Base-by-base conservation (phyloP, 2,888 invertebrate species). In the Apocheima hispidaria region DNA sequence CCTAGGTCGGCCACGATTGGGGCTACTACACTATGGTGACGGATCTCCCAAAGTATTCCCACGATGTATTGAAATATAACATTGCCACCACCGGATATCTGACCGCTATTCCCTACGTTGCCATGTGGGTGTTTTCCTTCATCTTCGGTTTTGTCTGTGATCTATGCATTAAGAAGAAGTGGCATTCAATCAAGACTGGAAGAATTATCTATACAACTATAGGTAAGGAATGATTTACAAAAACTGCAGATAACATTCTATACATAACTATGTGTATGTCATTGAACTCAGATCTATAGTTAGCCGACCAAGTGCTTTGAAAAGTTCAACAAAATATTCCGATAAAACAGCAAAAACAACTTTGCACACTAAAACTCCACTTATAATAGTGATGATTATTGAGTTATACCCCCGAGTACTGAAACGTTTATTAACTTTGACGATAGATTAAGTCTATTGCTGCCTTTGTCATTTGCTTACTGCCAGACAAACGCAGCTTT, bases 1-100 rank as follows among this genome's bases (percentile, higher is more conserved):
- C 70, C 1, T 73, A 92, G 92, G 90, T 92, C 28, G 92, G 92
- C 5, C 92, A 92, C 71, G 92, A 95, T 75, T 96, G 95, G 95
- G 95, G 95, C 1, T 95, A 95, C 81, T 95, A 95, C 78, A 95
- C 95, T 18, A 94, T 96, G 94, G 94, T 95, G 33, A 94, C 95
- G n/a, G 95, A 95, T 74, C 87, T 96, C 12, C 95, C 96, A 0
- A 95, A 94, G 63, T 96, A 95, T 81, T 94, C 95, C 73, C 93
- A 93, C 63, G 94, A 95, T 66, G 94, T 95, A 0, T 83, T 96
- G 43, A 94, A 94, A 72, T 95, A 93, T 77, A 92, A 95, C 70
- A 94, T 96, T 36, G 87, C 93, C 33, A 90, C 93, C 70, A 95
- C 95, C 63, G 95, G 95, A 0, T 84, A 93, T 1, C 86, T 95